Evolutionary conservation across 1,140 invertebrate genomes (phyloP).

Genomic region (Pogonognathellus flavescens): DNA sequence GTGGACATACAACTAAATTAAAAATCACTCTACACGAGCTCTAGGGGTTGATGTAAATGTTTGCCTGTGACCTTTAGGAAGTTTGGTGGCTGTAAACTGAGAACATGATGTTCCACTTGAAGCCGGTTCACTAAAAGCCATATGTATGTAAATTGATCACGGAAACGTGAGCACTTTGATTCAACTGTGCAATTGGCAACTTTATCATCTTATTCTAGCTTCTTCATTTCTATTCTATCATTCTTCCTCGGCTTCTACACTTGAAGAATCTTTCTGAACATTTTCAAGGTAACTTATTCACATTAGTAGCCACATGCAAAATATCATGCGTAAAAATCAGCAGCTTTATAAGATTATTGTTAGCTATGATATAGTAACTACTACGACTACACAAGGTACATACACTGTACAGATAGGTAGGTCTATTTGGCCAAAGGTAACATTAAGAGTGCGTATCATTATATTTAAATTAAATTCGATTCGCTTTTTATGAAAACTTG

Average conservation of each 20-base stretch:
- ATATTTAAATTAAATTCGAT: constrained; percentile 1
- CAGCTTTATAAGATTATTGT: no score
- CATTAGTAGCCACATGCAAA: no score
- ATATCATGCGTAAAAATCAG: no score
- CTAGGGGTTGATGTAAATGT: constrained; percentile 40
- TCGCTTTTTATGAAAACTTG: no score
- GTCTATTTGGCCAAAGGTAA: not conserved
- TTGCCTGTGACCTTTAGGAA: constrained; percentile 22
- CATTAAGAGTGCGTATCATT: not conserved
- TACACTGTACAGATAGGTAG: not conserved
- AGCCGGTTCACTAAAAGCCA: constrained; percentile 45
- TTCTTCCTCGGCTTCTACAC: not conserved
- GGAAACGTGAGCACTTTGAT: constrained; percentile 23
- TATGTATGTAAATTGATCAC: constrained; percentile 43
- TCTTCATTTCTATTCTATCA: constrained; percentile 42
- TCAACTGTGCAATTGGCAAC: constrained; percentile 37
- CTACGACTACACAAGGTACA: no score
- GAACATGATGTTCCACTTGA: constrained; percentile 49
- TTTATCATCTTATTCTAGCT: constrained; percentile 45
- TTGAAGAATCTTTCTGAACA: not conserved
- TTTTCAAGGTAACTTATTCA: not conserved
- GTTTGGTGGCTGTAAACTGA: constrained; percentile 32
- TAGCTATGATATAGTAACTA: not conserved
- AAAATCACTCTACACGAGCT: constrained; percentile 27
- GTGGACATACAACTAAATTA: constrained; percentile 40